Evolutionary conservation across 2,888 invertebrate genomes (phyloP).

Genomic region (Scaptomyza tumidula): DNA sequence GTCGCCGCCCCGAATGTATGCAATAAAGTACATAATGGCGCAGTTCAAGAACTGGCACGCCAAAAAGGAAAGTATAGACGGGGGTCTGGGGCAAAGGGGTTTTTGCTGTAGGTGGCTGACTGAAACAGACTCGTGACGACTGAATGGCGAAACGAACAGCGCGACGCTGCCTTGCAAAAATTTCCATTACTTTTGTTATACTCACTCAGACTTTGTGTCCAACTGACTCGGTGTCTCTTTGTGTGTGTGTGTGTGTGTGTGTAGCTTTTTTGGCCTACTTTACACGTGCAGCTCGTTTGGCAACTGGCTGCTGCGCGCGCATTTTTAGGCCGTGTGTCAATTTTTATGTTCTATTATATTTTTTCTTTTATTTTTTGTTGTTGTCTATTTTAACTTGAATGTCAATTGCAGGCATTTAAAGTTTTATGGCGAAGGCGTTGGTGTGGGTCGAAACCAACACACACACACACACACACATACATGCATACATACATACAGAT

Average conservation of each 20-base stretch:
- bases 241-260: constrained; percentile 20
- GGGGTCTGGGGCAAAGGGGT: not conserved
- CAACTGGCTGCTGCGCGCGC: constrained; percentile 71
- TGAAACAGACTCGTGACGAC: constrained; percentile 33
- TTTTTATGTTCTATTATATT: constrained; percentile 38
- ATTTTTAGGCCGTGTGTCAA: constrained; percentile 74
- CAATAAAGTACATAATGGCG: constrained; percentile 80
- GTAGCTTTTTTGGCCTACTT: constrained; percentile 63
- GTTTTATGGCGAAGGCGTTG: constrained; percentile 54
- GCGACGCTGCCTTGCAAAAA: constrained; percentile 37
- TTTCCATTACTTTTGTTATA: constrained; percentile 73
- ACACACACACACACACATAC: too few relatives aligned
- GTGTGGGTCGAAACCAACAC: constrained; percentile 4
- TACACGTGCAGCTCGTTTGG: constrained; percentile 63
- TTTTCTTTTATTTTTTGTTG: not conserved
- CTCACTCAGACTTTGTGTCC: constrained; percentile 23
- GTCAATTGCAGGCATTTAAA: constrained; percentile 79
- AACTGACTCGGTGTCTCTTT: not conserved
- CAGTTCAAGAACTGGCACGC: constrained; percentile 74
- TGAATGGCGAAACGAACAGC: constrained; percentile 57
- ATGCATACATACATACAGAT: constrained; percentile 37
- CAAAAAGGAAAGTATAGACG: constrained; percentile 16
- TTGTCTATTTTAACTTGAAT: constrained; percentile 57
- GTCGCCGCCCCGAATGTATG: constrained; percentile 73
- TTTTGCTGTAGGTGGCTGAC: constrained; percentile 22